Evolutionary conservation across 2,113 vertebrate species (phyloP).

Genomic region (Otus sunia): DNA sequence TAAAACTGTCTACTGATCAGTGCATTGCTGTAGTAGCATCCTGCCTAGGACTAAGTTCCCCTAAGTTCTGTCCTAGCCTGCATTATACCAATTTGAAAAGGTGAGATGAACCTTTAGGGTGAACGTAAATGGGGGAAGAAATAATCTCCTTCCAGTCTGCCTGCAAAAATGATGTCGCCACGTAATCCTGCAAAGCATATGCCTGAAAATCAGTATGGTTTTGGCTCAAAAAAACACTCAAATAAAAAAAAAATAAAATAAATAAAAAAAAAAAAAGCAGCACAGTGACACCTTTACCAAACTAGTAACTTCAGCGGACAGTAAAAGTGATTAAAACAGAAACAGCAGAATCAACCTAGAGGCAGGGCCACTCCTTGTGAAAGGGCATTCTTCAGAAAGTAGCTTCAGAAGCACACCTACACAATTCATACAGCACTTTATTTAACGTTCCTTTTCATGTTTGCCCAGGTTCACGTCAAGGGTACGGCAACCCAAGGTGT

Average conservation of each 20-base stretch:
- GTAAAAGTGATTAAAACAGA: not conserved
- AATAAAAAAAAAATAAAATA: not conserved
- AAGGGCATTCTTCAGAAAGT: conserved; percentile 21
- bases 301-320: not conserved
- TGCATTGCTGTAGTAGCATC: not conserved
- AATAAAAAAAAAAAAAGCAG: not conserved
- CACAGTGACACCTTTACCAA: not conserved
- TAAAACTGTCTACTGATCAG: not conserved
- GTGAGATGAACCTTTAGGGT: not conserved
- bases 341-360: not conserved
- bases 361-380: not conserved
- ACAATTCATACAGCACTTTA: conserved; percentile 22
- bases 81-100: not conserved
- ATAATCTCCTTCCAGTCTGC: not conserved
- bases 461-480: conserved; percentile 26
- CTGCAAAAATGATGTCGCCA: not conserved
- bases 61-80: not conserved
- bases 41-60: not conserved
- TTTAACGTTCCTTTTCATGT: conserved; percentile 34
- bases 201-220: not conserved
- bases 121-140: not conserved
- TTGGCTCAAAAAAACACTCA: not conserved
- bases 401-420: conserved; percentile 32
- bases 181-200: not conserved
- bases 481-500: conserved; percentile 16